phyloP scores from a whole-genome alignment of 2,888 invertebrate genomes.

The Buathra laborator region DNA sequence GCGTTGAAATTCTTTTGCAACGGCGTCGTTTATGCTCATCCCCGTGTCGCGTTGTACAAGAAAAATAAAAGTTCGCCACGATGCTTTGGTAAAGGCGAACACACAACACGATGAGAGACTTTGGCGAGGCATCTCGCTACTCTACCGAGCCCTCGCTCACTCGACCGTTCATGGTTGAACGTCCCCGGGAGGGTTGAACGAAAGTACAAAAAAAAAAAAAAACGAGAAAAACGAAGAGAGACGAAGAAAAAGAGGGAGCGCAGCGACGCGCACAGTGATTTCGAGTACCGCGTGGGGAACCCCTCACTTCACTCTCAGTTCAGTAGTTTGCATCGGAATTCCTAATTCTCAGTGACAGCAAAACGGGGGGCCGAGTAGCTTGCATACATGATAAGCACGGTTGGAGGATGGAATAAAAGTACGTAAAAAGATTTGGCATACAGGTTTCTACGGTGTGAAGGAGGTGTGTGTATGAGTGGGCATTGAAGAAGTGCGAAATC shows the following conservation, averaged over 20 bases:
- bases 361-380: background rate
- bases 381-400: constrained; percentile 12
- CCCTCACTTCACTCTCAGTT: constrained; percentile 24
- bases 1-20: constrained; percentile 42
- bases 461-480: background rate
- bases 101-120: constrained; percentile 61
- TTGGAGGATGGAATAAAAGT: constrained; percentile 9
- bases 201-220: constrained; percentile 40
- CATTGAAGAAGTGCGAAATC: background rate
- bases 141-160: constrained; percentile 49
- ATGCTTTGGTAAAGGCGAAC: constrained; percentile 36
- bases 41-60: constrained; percentile 25
- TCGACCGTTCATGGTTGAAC: constrained; percentile 64
- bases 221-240: background rate
- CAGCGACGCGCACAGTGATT: constrained; percentile 52
- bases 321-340: constrained; percentile 43
- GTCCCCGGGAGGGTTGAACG: constrained; percentile 56
- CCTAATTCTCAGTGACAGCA: constrained; percentile 49
- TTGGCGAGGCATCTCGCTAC: constrained; percentile 59
- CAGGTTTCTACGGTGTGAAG: background rate
- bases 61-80: constrained; percentile 50
- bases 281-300: constrained; percentile 44
- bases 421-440: background rate
- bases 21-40: constrained; percentile 43
- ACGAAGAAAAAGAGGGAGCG: constrained; percentile 35